These are phyloP conservation scores for Beris chalybata DNA, from an alignment of 2,888 invertebrate genomes.

Conservation along the genomic window DNA sequence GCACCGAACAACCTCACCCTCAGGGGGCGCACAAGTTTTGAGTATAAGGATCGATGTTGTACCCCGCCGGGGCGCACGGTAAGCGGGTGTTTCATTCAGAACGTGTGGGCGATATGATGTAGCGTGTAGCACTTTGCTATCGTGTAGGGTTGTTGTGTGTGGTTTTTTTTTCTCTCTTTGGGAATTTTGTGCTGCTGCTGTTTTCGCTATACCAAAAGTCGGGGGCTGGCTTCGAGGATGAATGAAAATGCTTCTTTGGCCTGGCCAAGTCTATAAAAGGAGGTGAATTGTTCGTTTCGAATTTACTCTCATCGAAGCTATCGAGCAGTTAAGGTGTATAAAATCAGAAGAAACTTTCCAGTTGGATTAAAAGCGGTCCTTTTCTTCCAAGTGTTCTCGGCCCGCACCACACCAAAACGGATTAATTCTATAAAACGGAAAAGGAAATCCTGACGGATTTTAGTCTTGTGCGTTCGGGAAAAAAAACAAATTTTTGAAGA, in stretches of 20 bases:
- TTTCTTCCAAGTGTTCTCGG: background rate
- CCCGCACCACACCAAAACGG: too few relatives aligned
- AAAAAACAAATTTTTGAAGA: too few relatives aligned
- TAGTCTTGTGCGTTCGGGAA: too few relatives aligned
- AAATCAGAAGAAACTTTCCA: slow-evolving; percentile 1
- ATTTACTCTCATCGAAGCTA: slow-evolving; percentile 41
- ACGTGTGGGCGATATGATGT: slow-evolving; percentile 39
- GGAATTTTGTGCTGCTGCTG: background rate
- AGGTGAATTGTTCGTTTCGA: slow-evolving; percentile 39
- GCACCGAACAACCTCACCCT: too few relatives aligned
- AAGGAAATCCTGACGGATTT: too few relatives aligned
- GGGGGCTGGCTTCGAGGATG: slow-evolving; percentile 36
- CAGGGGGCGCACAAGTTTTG: too few relatives aligned
- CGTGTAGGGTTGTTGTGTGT: too few relatives aligned
- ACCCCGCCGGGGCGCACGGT: slow-evolving; percentile 24
- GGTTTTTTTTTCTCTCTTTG: background rate
- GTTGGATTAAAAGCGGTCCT: slow-evolving; percentile 11
- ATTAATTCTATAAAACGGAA: too few relatives aligned
- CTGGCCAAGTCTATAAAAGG: slow-evolving; percentile 42
- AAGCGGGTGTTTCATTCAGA: slow-evolving; percentile 40
- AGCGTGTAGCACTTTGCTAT: background rate
- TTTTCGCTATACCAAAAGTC: slow-evolving; percentile 22
- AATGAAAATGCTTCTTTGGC: slow-evolving; percentile 37
- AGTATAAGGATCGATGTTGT: too few relatives aligned
- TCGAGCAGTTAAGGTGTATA: slow-evolving; percentile 31